Conservation (phyloP, 2,888 invertebrate genomes). For the Anodontia alba region DNA sequence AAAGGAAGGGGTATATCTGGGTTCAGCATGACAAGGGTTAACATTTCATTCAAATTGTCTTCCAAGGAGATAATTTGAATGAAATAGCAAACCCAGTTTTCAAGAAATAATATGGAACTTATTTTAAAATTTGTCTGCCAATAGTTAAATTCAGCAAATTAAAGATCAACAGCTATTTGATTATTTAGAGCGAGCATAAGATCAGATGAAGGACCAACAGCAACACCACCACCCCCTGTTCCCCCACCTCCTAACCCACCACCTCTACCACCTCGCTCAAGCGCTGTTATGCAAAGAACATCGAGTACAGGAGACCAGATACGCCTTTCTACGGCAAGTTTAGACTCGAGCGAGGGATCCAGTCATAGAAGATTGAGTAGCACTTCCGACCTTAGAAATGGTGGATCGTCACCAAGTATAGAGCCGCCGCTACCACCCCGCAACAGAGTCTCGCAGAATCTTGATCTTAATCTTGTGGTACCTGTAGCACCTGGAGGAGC, state of each 20-base stretch:
- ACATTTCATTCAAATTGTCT: too few relatives aligned
- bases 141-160: too few relatives aligned
- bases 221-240: constrained; percentile 17
- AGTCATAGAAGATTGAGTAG: not conserved
- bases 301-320: constrained; percentile 40
- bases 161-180: too few relatives aligned
- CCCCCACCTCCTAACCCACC: constrained; percentile 53
- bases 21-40: too few relatives aligned
- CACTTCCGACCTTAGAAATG: not conserved
- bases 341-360: not conserved
- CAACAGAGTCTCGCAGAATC: constrained; percentile 66
- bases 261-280: constrained; percentile 69
- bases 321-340: not conserved
- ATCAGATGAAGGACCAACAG: constrained; percentile 30
- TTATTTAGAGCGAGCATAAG: too few relatives aligned
- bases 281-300: constrained; percentile 51
- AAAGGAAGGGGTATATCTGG: too few relatives aligned
- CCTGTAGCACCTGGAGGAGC: constrained; percentile 66
- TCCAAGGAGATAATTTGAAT: too few relatives aligned
- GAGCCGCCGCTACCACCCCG: constrained; percentile 75
- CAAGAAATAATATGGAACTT: too few relatives aligned
- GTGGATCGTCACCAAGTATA: not conserved
- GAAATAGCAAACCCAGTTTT: too few relatives aligned
- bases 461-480: constrained; percentile 73
- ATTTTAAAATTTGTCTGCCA: too few relatives aligned